These are phyloP conservation scores for Barypeithes pellucidus DNA, from an alignment of 2,888 invertebrate species.

Conservation along the genomic window DNA sequence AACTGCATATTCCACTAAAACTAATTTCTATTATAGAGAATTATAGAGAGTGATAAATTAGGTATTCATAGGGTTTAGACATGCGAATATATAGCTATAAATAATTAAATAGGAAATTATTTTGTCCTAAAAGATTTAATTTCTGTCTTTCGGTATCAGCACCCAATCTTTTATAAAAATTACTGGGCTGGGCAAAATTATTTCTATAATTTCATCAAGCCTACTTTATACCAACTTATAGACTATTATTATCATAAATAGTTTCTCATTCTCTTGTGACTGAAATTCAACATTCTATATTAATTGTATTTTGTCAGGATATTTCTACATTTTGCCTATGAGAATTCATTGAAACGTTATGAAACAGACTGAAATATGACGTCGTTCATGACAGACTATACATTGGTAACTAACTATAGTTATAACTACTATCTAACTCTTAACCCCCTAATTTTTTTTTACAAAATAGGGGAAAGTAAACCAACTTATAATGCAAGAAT, in stretches of 20 bases:
- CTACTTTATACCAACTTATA: not conserved
- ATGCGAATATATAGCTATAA: not conserved
- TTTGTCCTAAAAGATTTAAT: constrained; percentile 19
- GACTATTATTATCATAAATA: not conserved
- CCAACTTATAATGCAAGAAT: no score
- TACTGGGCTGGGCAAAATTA: not conserved
- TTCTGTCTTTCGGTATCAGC: not conserved
- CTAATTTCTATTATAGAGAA: not conserved
- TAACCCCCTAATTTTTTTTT: no score
- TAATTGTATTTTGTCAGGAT: no score
- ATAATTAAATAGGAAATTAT: not conserved
- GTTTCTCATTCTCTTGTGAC: not conserved
- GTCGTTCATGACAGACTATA: no score
- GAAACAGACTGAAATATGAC: no score
- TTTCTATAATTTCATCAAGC: not conserved
- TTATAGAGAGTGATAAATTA: not conserved
- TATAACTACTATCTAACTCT: no score
- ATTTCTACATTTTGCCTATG: no score
- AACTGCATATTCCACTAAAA: not conserved
- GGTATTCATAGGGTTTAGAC: constrained; percentile 7
- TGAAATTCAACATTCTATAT: not conserved
- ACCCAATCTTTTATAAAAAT: constrained; percentile 11
- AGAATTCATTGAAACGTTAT: no score
- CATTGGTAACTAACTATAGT: no score
- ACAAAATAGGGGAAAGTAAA: no score